A percentile compares a stretch with the other conserved stretches of the same genome.
phyloP scores from a whole-genome alignment of 2,888 invertebrate species.

The Salpingus planirostris region DNA sequence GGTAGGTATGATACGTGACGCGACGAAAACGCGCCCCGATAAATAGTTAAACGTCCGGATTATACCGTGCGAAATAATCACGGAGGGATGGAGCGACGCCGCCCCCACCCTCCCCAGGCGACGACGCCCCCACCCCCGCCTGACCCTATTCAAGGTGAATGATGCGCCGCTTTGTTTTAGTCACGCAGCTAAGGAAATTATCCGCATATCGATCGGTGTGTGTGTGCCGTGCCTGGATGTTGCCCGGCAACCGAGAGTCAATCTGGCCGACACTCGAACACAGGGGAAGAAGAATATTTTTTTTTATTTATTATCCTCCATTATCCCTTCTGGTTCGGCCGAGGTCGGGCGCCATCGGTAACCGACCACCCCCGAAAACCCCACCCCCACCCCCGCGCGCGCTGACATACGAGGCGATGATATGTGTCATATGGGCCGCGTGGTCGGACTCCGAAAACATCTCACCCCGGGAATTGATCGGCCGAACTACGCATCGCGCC shows the following conservation, averaged over 20 bases:
- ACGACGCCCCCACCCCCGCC: too few relatives aligned
- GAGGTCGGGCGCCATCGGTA: slow-evolving; percentile 28
- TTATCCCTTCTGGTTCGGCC: slow-evolving; percentile 36
- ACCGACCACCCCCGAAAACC: too few relatives aligned
- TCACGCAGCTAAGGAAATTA: slow-evolving; percentile 37
- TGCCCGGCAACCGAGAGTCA: slow-evolving; percentile 50
- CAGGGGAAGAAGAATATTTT: slow-evolving; percentile 42
- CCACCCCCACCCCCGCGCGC: too few relatives aligned
- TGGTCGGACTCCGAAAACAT: slow-evolving; percentile 66
- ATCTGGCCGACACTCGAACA: slow-evolving; percentile 47
- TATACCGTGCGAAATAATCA: too few relatives aligned
- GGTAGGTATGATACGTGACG: too few relatives aligned
- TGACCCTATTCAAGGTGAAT: too few relatives aligned
- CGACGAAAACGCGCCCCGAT: too few relatives aligned
- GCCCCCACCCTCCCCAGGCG: too few relatives aligned
- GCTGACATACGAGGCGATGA: slow-evolving; percentile 49
- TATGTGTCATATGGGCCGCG: slow-evolving; percentile 67
- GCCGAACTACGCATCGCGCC: too few relatives aligned
- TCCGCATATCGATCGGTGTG: slow-evolving; percentile 45
- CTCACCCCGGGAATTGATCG: too few relatives aligned
- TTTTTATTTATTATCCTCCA: slow-evolving; percentile 44
- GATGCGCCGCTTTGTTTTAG: slow-evolving; percentile 24
- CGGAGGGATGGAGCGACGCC: too few relatives aligned
- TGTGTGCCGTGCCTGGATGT: slow-evolving; percentile 44
- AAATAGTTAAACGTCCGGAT: too few relatives aligned